Base-by-base conservation (phyloP, 2,113 vertebrate species). In the Forbesichthys papilliferus region DNA sequence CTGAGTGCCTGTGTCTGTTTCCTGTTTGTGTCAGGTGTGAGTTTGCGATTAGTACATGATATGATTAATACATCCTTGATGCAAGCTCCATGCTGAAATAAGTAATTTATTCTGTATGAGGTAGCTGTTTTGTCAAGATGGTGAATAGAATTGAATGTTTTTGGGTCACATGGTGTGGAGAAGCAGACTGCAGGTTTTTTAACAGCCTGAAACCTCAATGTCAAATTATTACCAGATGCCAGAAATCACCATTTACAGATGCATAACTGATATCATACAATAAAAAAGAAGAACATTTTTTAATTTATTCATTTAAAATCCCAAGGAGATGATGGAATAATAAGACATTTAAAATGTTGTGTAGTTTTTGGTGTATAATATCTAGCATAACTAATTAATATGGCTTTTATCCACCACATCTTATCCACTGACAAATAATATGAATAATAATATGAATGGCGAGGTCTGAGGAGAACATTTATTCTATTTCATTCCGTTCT, bases 171-270 rank as follows among this genome's bases (percentile, higher is more conserved):
- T 56, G 13, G 54, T 18, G 9, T 34, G 67, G 36, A 20, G 36
- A 42, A 42, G 36, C 36, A 42, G 36, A 42, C 36, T 42, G 36
- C 27, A 27, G 1, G 27, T 27, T 27, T 42, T 5, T 42, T 42
- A 42, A 7, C 36, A 42, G 36, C 5, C 36, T 42, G 7, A 42
- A 8, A 8, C 7, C 36, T 42, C 36, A 68, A 66, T 69, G 46
- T 54, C 68, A 62, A 78, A 66, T 10, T 46, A 4, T 34, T 71
- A 69, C 64, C 66, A 73, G 64, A 63, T 73, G 72, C 72, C 69
- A 59, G 61, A 9, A 59, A 57, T 65, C 61, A 49, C 66, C 62
- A 52, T 52, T 66, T 52, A 61, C 20, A 68, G 59, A 54, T 63
- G 68, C 5, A n/a, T 65, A 52, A 65, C n/a, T 69, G 66, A 67